These are phyloP conservation scores for Rhabdophis nuchalis DNA, from an alignment of 2,797 vertebrate species.

Conservation along the genomic window DNA sequence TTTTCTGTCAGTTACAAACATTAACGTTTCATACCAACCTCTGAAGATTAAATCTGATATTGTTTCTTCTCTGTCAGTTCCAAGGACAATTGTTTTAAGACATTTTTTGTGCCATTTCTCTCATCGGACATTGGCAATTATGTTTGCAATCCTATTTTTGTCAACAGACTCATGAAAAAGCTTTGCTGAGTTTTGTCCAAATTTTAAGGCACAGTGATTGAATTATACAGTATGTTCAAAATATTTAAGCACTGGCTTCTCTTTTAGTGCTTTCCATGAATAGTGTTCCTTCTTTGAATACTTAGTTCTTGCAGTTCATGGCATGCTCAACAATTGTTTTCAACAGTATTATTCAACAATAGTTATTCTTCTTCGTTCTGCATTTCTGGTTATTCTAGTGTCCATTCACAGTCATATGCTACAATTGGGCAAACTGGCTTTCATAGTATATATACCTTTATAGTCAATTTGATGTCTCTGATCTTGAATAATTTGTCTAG, in stretches of 20 bases:
- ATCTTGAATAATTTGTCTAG: neutral
- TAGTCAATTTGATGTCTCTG: neutral
- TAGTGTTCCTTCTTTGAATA: neutral
- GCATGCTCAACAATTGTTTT: neutral
- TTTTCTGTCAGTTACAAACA: neutral
- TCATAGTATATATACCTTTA: too few species aligned
- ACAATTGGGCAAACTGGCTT: neutral
- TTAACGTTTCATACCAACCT: neutral
- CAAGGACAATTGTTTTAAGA: neutral
- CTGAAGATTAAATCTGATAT: neutral
- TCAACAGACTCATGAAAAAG: too few species aligned
- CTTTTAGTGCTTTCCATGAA: neutral
- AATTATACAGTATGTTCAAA: neutral
- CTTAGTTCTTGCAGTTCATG: neutral
- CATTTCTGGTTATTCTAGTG: neutral
- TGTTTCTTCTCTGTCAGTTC: neutral
- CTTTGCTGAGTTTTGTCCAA: too few species aligned
- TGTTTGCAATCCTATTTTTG: too few species aligned
- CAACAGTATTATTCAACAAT: neutral
- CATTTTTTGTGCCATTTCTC: neutral
- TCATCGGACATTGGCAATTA: too few species aligned
- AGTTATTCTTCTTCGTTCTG: neutral
- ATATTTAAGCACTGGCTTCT: neutral
- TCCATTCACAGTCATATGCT: neutral
- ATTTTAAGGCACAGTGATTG: neutral